Conservation (phyloP, 1,140 invertebrate genomes). For the Druon quercuslanigerum region DNA sequence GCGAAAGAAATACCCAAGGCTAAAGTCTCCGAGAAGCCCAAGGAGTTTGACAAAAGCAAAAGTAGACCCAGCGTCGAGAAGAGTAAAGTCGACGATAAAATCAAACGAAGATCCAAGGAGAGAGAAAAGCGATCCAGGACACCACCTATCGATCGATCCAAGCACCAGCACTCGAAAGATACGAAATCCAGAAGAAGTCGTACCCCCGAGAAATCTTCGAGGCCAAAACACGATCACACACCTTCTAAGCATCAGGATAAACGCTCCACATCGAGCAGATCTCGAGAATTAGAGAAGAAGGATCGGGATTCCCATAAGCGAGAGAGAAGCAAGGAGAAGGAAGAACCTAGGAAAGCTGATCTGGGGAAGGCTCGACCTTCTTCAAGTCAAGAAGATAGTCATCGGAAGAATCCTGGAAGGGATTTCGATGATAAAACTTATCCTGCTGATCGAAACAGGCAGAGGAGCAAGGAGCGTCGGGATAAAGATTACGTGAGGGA, state of each 20-base stretch:
- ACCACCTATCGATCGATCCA: constrained; percentile 62
- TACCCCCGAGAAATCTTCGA: constrained; percentile 67
- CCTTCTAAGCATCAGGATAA: constrained; percentile 61
- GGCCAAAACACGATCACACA: constrained; percentile 67
- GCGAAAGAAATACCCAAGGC: constrained; percentile 52
- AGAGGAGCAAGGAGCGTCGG: constrained; percentile 61
- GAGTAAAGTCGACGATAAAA: constrained; percentile 57
- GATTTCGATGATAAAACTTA: constrained; percentile 62
- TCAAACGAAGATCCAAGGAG: constrained; percentile 66
- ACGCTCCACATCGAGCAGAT: constrained; percentile 49
- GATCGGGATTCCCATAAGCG: constrained; percentile 69
- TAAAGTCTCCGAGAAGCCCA: constrained; percentile 65
- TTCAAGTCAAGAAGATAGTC: constrained; percentile 61
- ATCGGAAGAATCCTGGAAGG: constrained; percentile 57
- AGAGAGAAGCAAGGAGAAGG: constrained; percentile 68
- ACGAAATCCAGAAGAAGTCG: constrained; percentile 66
- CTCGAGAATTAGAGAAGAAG: constrained; percentile 65
- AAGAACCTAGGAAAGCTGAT: constrained; percentile 61
- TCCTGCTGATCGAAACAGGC: constrained; percentile 56
- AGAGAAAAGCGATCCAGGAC: constrained; percentile 70
- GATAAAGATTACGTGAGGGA: constrained; percentile 68
- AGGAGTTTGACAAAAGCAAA: constrained; percentile 65
- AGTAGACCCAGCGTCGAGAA: constrained; percentile 63
- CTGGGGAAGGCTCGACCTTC: constrained; percentile 50
- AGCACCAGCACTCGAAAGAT: constrained; percentile 64